Conservation (phyloP, 2,113 vertebrate genomes). For the Oxygymnocypris stewartii region DNA sequence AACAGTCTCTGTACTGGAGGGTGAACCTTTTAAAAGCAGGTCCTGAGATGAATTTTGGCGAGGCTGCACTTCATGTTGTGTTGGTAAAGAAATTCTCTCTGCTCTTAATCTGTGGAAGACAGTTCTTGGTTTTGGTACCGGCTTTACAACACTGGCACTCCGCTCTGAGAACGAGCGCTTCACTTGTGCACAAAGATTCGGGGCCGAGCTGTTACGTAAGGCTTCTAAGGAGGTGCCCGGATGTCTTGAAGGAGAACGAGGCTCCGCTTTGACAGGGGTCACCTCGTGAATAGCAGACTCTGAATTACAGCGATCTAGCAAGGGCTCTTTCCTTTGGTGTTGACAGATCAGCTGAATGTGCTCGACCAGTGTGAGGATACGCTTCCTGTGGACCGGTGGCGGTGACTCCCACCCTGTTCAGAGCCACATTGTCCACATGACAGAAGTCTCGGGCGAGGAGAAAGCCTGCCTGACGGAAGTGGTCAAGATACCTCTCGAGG, state of each 20-base stretch:
- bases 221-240: conserved; percentile 53
- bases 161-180: conserved; percentile 39
- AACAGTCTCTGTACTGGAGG: conserved; percentile 51
- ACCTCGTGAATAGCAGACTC: conserved; percentile 56
- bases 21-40: conserved; percentile 67
- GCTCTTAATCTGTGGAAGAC: conserved; percentile 81
- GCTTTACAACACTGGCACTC: conserved; percentile 66
- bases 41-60: conserved; percentile 65
- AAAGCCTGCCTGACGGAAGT: conserved; percentile 83
- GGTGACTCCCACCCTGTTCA: conserved; percentile 84
- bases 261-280: neutral
- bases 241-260: neutral
- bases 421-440: conserved; percentile 76
- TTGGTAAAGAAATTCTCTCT: conserved; percentile 45
- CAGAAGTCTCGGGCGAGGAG: conserved; percentile 75
- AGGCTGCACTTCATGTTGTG: neutral
- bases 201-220: conserved; percentile 60
- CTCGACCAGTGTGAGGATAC: conserved; percentile 83
- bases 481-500: conserved; percentile 85
- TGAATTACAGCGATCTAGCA: conserved; percentile 65
- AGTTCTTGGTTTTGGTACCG: conserved; percentile 90
- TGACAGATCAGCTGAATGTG: conserved; percentile 62
- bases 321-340: conserved; percentile 40
- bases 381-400: conserved; percentile 95
- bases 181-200: conserved; percentile 62